These are phyloP conservation scores for Allophyes oxyacanthae DNA, from an alignment of 2,888 invertebrate species.

Conservation along the genomic window DNA sequence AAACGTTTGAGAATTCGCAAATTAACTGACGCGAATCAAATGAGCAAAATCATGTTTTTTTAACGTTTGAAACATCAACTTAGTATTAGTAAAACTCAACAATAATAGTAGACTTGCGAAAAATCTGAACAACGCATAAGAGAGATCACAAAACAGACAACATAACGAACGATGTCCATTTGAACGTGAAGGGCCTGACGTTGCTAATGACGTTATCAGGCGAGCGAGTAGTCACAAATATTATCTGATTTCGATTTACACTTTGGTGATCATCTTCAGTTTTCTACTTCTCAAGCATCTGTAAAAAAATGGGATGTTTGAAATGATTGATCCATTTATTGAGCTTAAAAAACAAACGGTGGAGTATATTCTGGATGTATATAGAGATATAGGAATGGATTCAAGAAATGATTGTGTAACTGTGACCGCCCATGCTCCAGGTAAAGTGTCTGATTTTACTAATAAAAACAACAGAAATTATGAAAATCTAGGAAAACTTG, in stretches of 20 bases:
- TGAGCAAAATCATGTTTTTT: slow-evolving; percentile 55
- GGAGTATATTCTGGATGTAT: no score
- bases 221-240: slow-evolving; percentile 51
- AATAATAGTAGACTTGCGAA: slow-evolving; percentile 57
- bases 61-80: slow-evolving; percentile 52
- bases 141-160: slow-evolving; percentile 46
- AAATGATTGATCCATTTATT: no score
- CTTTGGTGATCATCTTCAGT: slow-evolving; percentile 82
- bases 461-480: no score
- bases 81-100: slow-evolving; percentile 60
- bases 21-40: slow-evolving; percentile 53
- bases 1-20: slow-evolving; percentile 49
- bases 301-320: slow-evolving; percentile 27
- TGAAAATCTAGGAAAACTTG: no score
- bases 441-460: no score
- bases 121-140: slow-evolving; percentile 40
- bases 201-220: slow-evolving; percentile 42
- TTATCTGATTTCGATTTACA: slow-evolving; percentile 65
- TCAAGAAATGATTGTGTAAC: no score
- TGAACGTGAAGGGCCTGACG: slow-evolving; percentile 42
- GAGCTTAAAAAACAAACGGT: no score
- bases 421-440: no score
- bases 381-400: no score
- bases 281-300: slow-evolving; percentile 81
- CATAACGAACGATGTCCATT: slow-evolving; percentile 47